Conservation (phyloP, 2,888 invertebrate species). For the Sarcophaga carnaria region DNA sequence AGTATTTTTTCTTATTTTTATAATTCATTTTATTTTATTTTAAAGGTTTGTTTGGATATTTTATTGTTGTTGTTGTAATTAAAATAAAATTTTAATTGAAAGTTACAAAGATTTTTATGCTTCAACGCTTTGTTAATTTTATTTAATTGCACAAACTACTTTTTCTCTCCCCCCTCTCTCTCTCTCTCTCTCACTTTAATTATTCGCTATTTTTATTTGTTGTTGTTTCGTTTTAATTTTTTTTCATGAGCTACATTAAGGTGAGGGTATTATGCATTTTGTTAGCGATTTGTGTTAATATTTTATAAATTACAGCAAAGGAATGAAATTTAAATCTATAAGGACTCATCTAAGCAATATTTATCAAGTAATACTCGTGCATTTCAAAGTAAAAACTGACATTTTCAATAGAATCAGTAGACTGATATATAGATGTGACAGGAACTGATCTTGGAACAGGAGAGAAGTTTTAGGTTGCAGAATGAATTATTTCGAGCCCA, state of each 20-base stretch:
- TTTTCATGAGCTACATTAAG: neutral
- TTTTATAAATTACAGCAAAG: too few species aligned
- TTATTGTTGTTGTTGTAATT: neutral
- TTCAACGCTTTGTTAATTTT: constrained; percentile 2
- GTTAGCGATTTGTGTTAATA: too few species aligned
- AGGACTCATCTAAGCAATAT: too few species aligned
- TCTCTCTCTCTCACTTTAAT: too few species aligned
- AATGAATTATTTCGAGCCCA: too few species aligned
- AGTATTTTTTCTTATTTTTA: neutral
- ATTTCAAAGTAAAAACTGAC: too few species aligned
- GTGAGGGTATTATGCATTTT: neutral
- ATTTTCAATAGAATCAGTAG: too few species aligned
- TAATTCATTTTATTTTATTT: neutral
- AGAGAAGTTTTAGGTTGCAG: too few species aligned
- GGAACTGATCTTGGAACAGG: too few species aligned
- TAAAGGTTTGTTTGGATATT: neutral
- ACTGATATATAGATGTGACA: too few species aligned
- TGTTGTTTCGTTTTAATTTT: neutral
- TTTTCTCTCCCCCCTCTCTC: neutral
- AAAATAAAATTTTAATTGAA: neutral
- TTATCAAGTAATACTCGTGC: too few species aligned
- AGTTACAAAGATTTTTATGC: constrained; percentile 2
- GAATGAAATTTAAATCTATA: too few species aligned
- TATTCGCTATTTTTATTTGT: neutral
- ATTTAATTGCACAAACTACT: neutral